Evolutionary conservation across 2,797 vertebrate species (phyloP).

Genomic region (Selene dorsalis): DNA sequence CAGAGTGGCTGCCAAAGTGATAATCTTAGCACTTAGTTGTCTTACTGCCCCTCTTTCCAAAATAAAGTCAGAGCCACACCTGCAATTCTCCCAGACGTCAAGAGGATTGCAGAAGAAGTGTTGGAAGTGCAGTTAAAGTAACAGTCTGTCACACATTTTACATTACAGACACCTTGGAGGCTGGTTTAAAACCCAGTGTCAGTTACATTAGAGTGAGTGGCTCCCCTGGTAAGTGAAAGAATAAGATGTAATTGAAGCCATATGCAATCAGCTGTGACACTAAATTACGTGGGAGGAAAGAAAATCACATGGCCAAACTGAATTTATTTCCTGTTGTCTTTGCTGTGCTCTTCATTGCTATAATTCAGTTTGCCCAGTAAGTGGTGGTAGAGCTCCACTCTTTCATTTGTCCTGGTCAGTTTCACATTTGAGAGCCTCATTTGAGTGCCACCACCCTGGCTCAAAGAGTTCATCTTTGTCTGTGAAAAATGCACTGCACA

Average conservation of each 20-base stretch:
- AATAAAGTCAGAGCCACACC: conserved; percentile 1
- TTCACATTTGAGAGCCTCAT: background rate
- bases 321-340: background rate
- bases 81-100: background rate
- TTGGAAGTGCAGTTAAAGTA: background rate
- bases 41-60: background rate
- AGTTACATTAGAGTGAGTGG: conserved; percentile 27
- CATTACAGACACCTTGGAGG: too few species aligned
- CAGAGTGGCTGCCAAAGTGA: background rate
- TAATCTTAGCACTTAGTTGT: background rate
- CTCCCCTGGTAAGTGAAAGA: background rate
- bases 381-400: conserved; percentile 43
- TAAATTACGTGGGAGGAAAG: background rate
- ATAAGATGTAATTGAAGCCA: background rate
- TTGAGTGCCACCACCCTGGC: background rate
- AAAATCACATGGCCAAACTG: background rate
- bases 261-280: background rate
- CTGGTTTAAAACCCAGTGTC: background rate
- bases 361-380: conserved; percentile 41
- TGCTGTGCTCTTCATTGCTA: conserved; percentile 7
- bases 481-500: background rate
- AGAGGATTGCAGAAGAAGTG: background rate
- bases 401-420: background rate
- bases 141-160: conserved; percentile 5
- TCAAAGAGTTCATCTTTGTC: background rate